These are phyloP conservation scores for Drosophila fungiperda DNA, from an alignment of 2,888 invertebrate species.

Conservation along the genomic window DNA sequence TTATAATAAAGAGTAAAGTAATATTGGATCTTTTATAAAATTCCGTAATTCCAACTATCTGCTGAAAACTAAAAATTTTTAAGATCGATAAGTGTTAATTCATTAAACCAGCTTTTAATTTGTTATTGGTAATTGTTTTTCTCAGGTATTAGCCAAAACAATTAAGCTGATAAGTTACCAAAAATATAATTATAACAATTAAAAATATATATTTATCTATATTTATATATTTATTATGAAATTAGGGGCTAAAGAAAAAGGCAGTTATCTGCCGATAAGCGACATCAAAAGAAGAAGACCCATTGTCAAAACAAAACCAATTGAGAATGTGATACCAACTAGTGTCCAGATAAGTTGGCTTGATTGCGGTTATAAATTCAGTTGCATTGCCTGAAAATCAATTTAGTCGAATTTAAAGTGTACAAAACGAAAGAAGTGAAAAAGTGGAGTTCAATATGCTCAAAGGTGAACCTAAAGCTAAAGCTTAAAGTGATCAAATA, in stretches of 20 bases:
- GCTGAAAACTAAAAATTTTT: background rate
- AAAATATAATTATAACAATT: conserved; percentile 11
- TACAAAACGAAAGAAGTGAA: conserved; percentile 23
- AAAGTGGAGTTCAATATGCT: conserved; percentile 43
- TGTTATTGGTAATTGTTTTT: background rate
- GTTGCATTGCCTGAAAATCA: conserved; percentile 13
- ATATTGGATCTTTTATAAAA: no score
- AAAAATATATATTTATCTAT: background rate
- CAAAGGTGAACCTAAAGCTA: conserved; percentile 53
- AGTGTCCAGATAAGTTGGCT: conserved; percentile 49
- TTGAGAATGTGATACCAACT: conserved; percentile 44
- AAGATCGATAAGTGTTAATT: background rate
- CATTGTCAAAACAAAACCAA: conserved; percentile 52
- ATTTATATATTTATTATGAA: conserved; percentile 18
- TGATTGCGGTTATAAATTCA: conserved; percentile 64
- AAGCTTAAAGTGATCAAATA: background rate
- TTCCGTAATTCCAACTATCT: background rate
- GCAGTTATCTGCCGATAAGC: conserved; percentile 62
- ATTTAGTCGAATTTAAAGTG: conserved; percentile 58
- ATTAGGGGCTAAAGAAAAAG: conserved; percentile 34
- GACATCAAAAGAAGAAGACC: conserved; percentile 35
- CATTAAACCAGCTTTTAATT: background rate
- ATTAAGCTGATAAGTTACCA: conserved; percentile 46
- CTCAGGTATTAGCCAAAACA: conserved; percentile 42
- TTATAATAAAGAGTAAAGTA: background rate